phyloP scores from a whole-genome alignment of 2,113 vertebrate genomes.

The Heliornis fulica region DNA sequence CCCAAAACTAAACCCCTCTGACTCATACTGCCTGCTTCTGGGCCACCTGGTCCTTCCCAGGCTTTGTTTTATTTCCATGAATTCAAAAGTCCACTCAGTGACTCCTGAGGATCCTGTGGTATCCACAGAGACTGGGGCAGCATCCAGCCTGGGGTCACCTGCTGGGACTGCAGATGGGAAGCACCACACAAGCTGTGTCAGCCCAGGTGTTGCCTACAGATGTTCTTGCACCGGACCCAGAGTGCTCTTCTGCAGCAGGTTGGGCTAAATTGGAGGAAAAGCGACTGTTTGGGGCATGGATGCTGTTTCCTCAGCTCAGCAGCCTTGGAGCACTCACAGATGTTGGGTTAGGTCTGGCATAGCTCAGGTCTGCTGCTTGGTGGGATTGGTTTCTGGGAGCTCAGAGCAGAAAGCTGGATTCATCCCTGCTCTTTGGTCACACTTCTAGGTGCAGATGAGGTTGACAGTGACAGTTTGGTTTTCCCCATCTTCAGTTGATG shows the following conservation, averaged over 20 bases:
- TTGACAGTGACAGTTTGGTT: rapidly evolving
- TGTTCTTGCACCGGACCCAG: rapidly evolving
- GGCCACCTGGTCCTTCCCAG: background rate
- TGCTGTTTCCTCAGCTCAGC: background rate
- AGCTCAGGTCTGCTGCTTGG: background rate
- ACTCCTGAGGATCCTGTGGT: background rate
- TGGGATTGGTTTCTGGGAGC: background rate
- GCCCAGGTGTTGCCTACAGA: background rate
- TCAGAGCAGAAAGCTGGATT: background rate
- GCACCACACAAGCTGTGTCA: rapidly evolving
- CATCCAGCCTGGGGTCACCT: background rate
- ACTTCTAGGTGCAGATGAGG: background rate
- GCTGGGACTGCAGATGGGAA: background rate
- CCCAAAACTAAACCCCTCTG: background rate
- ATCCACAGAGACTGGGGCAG: background rate
- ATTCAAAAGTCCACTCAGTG: background rate
- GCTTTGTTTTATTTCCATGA: background rate
- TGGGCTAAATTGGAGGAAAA: background rate
- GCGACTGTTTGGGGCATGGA: rapidly evolving
- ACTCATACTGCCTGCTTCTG: rapidly evolving
- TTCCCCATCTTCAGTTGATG: background rate
- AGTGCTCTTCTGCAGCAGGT: background rate
- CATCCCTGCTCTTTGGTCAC: background rate
- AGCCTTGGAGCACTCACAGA: background rate
- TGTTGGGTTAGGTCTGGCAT: rapidly evolving